These are phyloP conservation scores for Xerus rutilus DNA, from an alignment of 2,797 vertebrate genomes.

Conservation along the genomic window DNA sequence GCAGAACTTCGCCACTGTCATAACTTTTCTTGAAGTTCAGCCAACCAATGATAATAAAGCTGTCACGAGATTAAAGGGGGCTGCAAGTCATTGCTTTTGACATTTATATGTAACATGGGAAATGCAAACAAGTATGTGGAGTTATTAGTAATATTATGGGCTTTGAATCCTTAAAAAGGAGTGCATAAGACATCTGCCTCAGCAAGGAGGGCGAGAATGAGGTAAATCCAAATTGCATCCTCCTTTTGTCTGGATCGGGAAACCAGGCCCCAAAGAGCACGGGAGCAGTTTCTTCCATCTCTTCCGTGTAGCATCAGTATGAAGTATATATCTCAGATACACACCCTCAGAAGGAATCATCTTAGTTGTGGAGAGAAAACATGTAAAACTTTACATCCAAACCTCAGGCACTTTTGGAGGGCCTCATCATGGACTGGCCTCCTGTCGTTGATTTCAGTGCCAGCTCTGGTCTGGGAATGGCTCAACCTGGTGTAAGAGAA, in stretches of 20 bases:
- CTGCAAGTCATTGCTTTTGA: constrained; percentile 79
- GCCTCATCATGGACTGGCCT: not conserved
- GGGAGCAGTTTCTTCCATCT: not conserved
- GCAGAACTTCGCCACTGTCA: constrained; percentile 82
- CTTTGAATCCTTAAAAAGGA: constrained; percentile 79
- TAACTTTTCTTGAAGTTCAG: constrained; percentile 84
- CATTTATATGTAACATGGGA: constrained; percentile 78
- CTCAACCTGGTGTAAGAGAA: not conserved
- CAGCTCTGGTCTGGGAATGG: not conserved
- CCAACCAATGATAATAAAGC: constrained; percentile 83
- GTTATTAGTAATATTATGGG: constrained; percentile 82
- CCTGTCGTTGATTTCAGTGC: not conserved
- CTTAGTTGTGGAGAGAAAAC: not conserved
- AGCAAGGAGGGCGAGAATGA: constrained; percentile 43
- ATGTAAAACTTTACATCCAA: not conserved
- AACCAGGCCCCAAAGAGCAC: not conserved
- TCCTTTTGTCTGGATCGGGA: constrained; percentile 56
- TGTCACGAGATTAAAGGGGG: constrained; percentile 81
- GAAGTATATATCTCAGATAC: not conserved
- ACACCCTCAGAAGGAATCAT: not conserved
- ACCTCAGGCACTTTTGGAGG: not conserved
- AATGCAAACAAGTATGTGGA: constrained; percentile 81
- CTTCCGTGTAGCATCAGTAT: not conserved
- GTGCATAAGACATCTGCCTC: constrained; percentile 69
- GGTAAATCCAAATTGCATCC: not conserved